phyloP scores from a whole-genome alignment of 2,797 vertebrate species.

The Melanotaenia boesemani region DNA sequence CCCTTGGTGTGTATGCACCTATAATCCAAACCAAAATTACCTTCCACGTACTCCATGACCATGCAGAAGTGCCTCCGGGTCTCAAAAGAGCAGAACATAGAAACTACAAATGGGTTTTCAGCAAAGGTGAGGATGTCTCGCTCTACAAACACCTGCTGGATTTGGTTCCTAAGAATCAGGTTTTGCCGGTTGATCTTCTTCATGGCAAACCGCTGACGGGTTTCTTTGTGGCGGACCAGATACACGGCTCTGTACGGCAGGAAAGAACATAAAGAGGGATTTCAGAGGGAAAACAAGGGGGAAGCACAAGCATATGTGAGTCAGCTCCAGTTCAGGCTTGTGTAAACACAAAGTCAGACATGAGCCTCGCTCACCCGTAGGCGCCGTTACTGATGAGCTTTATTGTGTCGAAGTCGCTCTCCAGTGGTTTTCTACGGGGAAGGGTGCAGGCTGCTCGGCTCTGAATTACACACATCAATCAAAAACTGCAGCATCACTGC shows the following conservation, averaged over 20 bases:
- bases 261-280: no score
- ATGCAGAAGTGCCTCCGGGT: conserved; percentile 94
- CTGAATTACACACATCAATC: conserved; percentile 61
- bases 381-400: conserved; percentile 97
- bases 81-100: conserved; percentile 97
- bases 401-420: conserved; percentile 96
- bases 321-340: conserved; percentile 23
- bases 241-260: conserved; percentile 86
- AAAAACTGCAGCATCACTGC: conserved; percentile 12
- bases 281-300: neutral
- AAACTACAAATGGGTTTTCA: conserved; percentile 97
- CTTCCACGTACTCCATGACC: conserved; percentile 98
- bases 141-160: conserved; percentile 96
- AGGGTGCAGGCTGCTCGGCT: conserved; percentile 79
- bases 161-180: conserved; percentile 93
- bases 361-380: conserved; percentile 88
- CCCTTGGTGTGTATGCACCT: no score
- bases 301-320: neutral
- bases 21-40: conserved; percentile 65
- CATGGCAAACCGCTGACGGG: conserved; percentile 94
- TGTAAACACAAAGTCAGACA: conserved; percentile 15
- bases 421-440: conserved; percentile 90
- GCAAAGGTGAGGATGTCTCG: conserved; percentile 95
- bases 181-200: conserved; percentile 98
- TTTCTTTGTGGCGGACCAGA: conserved; percentile 92